Evolutionary conservation across 2,888 invertebrate genomes (phyloP).

Genomic region (Tachina lurida): DNA sequence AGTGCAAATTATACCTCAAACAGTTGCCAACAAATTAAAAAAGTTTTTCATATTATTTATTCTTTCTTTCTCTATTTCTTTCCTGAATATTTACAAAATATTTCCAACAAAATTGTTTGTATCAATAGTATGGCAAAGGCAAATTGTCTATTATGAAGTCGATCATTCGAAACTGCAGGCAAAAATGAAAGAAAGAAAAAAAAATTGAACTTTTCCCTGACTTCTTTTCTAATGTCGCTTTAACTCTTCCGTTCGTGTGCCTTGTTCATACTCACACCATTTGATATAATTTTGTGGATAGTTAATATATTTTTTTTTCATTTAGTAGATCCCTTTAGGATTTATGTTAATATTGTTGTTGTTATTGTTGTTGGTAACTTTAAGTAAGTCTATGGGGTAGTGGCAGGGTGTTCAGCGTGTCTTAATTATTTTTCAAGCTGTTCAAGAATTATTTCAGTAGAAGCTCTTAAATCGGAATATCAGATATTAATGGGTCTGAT

Average conservation of each 20-base stretch:
- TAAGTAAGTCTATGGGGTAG: background rate
- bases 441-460: background rate
- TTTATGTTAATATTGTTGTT: constrained; percentile 53
- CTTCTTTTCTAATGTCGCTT: constrained; percentile 22
- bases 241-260: constrained; percentile 23
- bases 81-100: constrained; percentile 5
- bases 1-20: constrained; percentile 69
- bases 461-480: too few species aligned
- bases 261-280: constrained; percentile 15
- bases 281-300: constrained; percentile 20
- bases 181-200: constrained; percentile 15
- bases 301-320: constrained; percentile 10
- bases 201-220: constrained; percentile 37
- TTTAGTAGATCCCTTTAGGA: constrained; percentile 47
- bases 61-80: background rate
- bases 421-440: constrained; percentile 1
- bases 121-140: constrained; percentile 52
- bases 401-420: constrained; percentile 5
- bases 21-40: constrained; percentile 70
- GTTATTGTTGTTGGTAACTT: constrained; percentile 45
- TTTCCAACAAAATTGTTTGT: constrained; percentile 47
- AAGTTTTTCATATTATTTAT: constrained; percentile 41
- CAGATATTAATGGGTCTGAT: too few species aligned
- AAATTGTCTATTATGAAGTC: constrained; percentile 65
- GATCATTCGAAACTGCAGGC: constrained; percentile 67